A percentile compares a stretch with the other conserved stretches of the same genome.
Conservation (phyloP, 2,113 vertebrate species). For the Hemibagrus wyckioides region DNA sequence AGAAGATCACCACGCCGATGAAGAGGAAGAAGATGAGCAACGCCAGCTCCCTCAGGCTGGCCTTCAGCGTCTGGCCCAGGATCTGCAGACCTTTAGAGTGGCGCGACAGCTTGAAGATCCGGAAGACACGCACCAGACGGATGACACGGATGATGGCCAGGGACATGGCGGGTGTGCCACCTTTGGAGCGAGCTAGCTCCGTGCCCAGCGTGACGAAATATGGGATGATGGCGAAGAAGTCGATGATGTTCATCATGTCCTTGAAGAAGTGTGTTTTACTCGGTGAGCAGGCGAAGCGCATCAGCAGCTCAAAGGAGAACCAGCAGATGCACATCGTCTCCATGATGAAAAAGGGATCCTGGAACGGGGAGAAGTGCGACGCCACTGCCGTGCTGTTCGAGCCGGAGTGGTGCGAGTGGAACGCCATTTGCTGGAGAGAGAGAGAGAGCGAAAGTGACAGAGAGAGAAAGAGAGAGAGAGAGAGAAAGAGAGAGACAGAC, state of each 20-base stretch:
- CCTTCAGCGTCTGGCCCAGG: conserved; percentile 88
- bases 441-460: background rate
- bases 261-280: conserved; percentile 87
- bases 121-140: conserved; percentile 82
- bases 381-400: conserved; percentile 58
- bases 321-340: conserved; percentile 91
- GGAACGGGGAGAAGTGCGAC: conserved; percentile 63
- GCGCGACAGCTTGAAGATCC: conserved; percentile 91
- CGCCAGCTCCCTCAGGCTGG: conserved; percentile 88
- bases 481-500: background rate
- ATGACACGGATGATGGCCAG: conserved; percentile 88
- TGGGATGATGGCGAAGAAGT: conserved; percentile 89
- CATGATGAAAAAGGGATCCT: conserved; percentile 88
- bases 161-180: conserved; percentile 79
- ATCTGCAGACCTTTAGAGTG: conserved; percentile 92
- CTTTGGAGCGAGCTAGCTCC: conserved; percentile 82
- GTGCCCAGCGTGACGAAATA: conserved; percentile 89
- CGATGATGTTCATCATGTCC: conserved; percentile 92
- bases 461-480: background rate
- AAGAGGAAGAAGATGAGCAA: conserved; percentile 96
- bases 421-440: conserved; percentile 56
- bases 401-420: conserved; percentile 47
- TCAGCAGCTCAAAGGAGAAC: conserved; percentile 88
- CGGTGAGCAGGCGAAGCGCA: conserved; percentile 79
- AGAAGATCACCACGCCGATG: conserved; percentile 91